Conservation (phyloP, 2,113 vertebrate genomes). For the Isichthys henryi region DNA sequence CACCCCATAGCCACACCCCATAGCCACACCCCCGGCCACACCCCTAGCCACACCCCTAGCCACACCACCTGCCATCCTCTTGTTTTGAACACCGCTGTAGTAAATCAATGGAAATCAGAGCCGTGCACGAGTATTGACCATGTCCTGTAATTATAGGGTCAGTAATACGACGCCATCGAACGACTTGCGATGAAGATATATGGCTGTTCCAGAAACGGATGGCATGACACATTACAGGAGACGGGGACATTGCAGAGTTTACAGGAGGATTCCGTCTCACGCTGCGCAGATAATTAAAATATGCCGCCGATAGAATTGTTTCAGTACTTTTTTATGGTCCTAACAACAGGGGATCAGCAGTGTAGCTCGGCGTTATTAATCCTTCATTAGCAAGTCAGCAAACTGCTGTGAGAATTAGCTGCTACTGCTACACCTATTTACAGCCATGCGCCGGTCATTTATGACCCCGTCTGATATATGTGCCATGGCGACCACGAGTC, state of each 20-base stretch:
- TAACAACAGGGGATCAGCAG: neutral
- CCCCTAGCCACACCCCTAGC: too few relatives aligned
- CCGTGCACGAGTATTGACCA: neutral
- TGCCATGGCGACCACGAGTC: too few relatives aligned
- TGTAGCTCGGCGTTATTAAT: neutral
- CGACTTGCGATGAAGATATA: neutral
- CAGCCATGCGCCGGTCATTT: neutral
- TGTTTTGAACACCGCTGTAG: neutral
- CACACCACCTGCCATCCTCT: neutral
- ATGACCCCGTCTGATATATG: too few relatives aligned
- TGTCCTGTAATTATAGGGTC: neutral
- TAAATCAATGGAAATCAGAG: neutral
- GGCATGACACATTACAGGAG: neutral
- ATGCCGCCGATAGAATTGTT: neutral
- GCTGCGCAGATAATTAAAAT: neutral
- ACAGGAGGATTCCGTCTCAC: neutral
- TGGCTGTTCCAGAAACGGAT: neutral
- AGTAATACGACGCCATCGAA: neutral
- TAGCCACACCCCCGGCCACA: neutral
- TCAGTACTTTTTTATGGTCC: neutral
- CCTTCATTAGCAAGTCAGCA: neutral
- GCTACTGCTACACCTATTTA: neutral
- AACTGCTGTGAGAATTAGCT: neutral
- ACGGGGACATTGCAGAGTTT: neutral
- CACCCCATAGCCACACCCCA: too few relatives aligned